Conservation (phyloP, 2,797 vertebrate species). For the Molossus alvarezi region DNA sequence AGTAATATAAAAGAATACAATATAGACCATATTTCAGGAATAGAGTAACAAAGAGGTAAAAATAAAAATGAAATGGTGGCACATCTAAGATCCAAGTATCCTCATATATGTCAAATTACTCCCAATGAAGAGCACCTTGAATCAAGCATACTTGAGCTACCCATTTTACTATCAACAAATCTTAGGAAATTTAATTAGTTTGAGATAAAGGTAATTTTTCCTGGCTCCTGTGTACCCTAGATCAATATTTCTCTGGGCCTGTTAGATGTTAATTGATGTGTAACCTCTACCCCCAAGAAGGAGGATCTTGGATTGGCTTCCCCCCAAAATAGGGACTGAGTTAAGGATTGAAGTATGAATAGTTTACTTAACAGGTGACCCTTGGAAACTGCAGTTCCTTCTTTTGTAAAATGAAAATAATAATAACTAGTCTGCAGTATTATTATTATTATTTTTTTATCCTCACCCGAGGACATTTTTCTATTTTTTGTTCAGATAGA, state of each 20-base stretch:
- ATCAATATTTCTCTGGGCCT: constrained; percentile 30
- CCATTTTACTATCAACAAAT: constrained; percentile 33
- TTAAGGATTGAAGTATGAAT: too few species aligned
- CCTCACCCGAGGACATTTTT: too few species aligned
- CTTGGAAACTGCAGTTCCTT: too few species aligned
- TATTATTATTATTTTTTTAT: too few species aligned
- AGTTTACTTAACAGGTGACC: too few species aligned
- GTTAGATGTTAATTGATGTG: constrained; percentile 43
- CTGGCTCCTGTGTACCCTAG: background rate
- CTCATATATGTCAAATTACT: background rate
- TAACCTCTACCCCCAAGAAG: background rate
- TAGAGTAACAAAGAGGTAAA: constrained; percentile 57
- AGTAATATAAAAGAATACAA: constrained; percentile 10
- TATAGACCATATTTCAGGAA: constrained; percentile 26
- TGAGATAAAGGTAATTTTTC: constrained; percentile 44
- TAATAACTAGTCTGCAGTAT: too few species aligned
- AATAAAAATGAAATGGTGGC: constrained; percentile 14
- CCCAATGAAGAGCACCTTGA: background rate
- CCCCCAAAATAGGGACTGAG: too few species aligned
- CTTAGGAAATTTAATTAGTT: constrained; percentile 52
- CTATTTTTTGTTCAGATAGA: too few species aligned
- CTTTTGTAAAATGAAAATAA: too few species aligned
- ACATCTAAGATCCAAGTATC: constrained; percentile 10
- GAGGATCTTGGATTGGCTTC: background rate
- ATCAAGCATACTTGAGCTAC: background rate